Evolutionary conservation across 2,797 vertebrate species (phyloP), one percentile per base, ranked within the genome.

Genomic region (Trachurus trachurus): DNA sequence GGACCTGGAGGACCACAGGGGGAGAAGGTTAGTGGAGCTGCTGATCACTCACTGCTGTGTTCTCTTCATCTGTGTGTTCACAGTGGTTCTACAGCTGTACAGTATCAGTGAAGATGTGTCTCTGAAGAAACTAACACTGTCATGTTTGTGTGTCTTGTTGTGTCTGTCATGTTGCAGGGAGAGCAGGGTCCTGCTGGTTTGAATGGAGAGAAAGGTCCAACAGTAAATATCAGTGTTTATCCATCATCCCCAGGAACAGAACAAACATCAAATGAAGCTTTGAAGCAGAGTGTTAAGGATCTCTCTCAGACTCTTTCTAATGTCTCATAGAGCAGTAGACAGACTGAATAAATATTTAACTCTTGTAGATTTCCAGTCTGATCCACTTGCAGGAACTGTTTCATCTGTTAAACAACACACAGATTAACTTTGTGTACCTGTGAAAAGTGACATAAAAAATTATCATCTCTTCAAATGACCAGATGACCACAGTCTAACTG

Each of bases 1-100:
- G 97, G 97, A 37, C 87, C 94, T 0, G 88, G 94, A 0, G 98
- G 98, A 72, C 87, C 93, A 9, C 83, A 74, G 0, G 98, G 98
- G 88, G 97, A 97, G 64, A 94, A 96, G 96, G 98, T 99, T 62
- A 86, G 95, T 88, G 57, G 31, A 85, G 49, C 40, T 1, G 13
- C 73, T 67, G 26, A 26, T 26, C 26, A 26, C 26, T 3, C 1
- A 26, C 1, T 26, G 26, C 26, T 26, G 26, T 26, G 26, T 26
- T 26, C 26, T 26, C 26, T 26, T 26, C 26, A 26, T 54, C 21
- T 34, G 16, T 63, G 16, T 29, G 21, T 15, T n/a, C n/a, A 86
- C 56, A 64, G 26, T 85, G 53, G 8, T 72, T 71, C 13, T n/a
- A 39, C 50, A 13, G 37, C 17, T 54, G 13, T 49, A n/a, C n/a